Conservation (phyloP, 2,797 vertebrate species). For the Gallinago nigripennis region DNA sequence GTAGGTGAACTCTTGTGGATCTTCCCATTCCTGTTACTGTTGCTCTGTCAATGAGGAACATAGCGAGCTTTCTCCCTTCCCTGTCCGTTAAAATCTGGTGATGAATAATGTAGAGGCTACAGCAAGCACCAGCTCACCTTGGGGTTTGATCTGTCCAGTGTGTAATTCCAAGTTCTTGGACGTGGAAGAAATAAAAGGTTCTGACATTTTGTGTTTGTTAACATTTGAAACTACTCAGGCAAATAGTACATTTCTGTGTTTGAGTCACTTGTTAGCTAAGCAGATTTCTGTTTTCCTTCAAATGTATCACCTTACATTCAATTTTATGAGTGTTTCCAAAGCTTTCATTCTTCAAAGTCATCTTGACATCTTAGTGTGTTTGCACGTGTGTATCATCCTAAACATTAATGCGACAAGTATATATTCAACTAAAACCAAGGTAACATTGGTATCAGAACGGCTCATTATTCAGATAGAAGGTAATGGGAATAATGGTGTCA, state of each 20-base stretch:
- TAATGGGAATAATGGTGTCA: background rate
- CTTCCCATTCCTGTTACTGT: background rate
- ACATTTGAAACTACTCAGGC: background rate
- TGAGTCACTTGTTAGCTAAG: background rate
- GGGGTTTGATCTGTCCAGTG: background rate
- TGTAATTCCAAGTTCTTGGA: background rate
- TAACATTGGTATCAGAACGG: background rate
- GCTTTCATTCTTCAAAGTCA: background rate
- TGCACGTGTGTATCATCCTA: background rate
- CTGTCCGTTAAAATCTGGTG: background rate
- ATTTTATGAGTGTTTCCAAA: background rate
- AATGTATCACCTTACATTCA: background rate
- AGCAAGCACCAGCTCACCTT: background rate
- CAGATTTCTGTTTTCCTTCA: background rate
- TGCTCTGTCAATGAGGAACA: background rate
- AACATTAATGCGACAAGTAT: background rate
- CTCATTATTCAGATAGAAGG: background rate
- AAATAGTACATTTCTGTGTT: background rate
- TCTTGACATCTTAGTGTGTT: background rate
- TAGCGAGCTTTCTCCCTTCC: background rate
- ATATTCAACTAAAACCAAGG: background rate
- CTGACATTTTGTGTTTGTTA: background rate
- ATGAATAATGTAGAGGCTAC: background rate
- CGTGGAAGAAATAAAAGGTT: background rate
- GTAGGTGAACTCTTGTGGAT: background rate